Conservation (phyloP, 2,888 invertebrate species). For the Eumerus sabulonum region DNA sequence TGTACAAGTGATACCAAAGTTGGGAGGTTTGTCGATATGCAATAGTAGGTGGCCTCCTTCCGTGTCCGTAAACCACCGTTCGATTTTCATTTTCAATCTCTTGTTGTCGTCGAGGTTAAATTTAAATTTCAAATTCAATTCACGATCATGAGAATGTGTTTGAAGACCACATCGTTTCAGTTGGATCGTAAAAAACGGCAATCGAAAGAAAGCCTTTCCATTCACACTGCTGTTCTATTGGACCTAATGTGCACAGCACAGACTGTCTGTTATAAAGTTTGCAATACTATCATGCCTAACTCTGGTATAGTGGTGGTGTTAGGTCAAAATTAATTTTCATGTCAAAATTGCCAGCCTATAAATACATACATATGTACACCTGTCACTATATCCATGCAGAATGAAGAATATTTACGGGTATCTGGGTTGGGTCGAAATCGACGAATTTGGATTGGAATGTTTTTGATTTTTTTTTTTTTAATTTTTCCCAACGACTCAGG, state of each 20-base stretch:
- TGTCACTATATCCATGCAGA: conserved; percentile 1
- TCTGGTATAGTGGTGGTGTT: conserved; percentile 15
- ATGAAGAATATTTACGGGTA: background rate
- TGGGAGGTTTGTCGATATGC: conserved; percentile 27
- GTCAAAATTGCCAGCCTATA: conserved; percentile 23
- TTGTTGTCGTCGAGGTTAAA: background rate
- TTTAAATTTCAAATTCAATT: conserved; percentile 53
- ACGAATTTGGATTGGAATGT: conserved; percentile 54
- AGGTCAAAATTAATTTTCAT: conserved; percentile 58
- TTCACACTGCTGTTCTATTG: conserved; percentile 14
- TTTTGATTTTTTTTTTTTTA: conserved; percentile 50
- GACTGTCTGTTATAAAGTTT: background rate
- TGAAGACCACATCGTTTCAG: conserved; percentile 36
- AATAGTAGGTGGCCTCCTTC: conserved; percentile 42
- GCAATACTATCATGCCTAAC: too few relatives aligned
- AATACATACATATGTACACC: conserved; percentile 9
- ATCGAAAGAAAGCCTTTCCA: conserved; percentile 62
- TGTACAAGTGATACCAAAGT: conserved; percentile 34
- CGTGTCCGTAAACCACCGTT: conserved; percentile 61
- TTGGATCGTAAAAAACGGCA: conserved; percentile 42
- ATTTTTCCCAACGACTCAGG: conserved; percentile 22
- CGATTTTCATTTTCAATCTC: conserved; percentile 63
- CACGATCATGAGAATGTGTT: conserved; percentile 42
- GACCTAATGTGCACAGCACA: conserved; percentile 14
- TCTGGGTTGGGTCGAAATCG: conserved; percentile 7